A percentile compares a stretch with the other conserved stretches of the same genome.
Conservation (phyloP, 1,140 invertebrate species). For the Metopolophium dirhodum region DNA sequence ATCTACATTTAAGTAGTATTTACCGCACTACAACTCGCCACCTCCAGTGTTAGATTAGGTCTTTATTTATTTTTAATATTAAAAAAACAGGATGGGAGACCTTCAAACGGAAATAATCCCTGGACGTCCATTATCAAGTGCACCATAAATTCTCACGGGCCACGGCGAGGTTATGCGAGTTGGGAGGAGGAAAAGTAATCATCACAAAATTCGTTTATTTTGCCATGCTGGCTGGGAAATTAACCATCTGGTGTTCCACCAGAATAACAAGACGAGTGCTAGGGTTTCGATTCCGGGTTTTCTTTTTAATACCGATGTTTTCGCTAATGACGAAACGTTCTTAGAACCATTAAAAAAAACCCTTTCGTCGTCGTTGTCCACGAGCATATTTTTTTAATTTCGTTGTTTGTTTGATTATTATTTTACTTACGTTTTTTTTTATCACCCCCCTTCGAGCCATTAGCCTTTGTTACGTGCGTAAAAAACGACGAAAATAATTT, state of each 20-base stretch:
- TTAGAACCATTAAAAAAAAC: neutral
- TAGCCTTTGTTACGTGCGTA: neutral
- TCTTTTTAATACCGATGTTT: conserved; percentile 20
- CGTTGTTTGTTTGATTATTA: neutral
- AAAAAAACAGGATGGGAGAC: conserved; percentile 25
- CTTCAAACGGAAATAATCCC: conserved; percentile 61
- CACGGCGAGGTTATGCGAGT: neutral
- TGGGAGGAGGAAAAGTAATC: conserved; percentile 6
- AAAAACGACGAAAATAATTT: neutral
- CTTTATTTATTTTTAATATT: neutral
- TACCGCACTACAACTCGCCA: neutral
- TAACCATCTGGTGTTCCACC: conserved; percentile 23
- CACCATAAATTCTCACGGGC: conserved; percentile 13
- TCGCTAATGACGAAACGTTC: conserved; percentile 16
- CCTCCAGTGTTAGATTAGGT: neutral
- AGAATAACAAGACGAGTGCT: neutral
- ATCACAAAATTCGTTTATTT: conserved; percentile 52
- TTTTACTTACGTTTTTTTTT: neutral
- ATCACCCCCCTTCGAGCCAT: neutral
- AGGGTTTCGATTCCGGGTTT: neutral
- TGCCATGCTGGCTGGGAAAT: conserved; percentile 31
- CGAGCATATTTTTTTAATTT: neutral
- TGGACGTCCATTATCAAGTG: conserved; percentile 35
- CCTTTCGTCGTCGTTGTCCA: neutral
- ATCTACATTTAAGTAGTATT: neutral